phyloP scores from a whole-genome alignment of 2,797 vertebrate species.

The Etheostoma perlongum region DNA sequence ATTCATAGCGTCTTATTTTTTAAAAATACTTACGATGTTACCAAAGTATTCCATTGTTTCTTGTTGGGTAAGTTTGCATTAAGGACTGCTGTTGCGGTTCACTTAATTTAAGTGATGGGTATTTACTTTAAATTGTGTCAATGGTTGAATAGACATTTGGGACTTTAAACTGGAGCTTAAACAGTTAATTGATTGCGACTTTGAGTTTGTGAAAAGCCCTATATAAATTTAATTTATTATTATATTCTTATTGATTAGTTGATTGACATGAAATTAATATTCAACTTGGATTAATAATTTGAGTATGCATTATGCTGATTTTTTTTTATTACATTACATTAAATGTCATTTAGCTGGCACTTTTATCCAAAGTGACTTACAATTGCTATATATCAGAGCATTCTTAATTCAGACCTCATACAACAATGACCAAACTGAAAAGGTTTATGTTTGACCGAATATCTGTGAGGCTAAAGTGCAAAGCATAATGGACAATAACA shows the following conservation, averaged over 20 bases:
- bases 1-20: not conserved
- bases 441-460: not conserved
- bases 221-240: no score
- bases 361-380: no score
- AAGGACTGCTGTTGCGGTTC: not conserved
- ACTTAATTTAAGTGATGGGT: not conserved
- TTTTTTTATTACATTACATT: no score
- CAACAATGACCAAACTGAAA: not conserved
- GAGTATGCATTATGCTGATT: not conserved
- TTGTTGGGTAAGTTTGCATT: not conserved
- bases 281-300: not conserved
- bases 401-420: not conserved
- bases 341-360: no score
- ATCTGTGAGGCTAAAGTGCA: not conserved
- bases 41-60: not conserved
- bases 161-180: not conserved
- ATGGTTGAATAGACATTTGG: not conserved
- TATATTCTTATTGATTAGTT: not conserved
- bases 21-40: no score
- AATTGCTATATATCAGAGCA: no score
- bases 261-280: not conserved
- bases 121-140: not conserved
- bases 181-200: not conserved
- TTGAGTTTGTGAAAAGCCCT: no score
- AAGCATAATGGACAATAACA: constrained; percentile 11